Evolutionary conservation across 2,797 vertebrate species (phyloP).

Genomic region (Poeciliopsis presidionis): DNA sequence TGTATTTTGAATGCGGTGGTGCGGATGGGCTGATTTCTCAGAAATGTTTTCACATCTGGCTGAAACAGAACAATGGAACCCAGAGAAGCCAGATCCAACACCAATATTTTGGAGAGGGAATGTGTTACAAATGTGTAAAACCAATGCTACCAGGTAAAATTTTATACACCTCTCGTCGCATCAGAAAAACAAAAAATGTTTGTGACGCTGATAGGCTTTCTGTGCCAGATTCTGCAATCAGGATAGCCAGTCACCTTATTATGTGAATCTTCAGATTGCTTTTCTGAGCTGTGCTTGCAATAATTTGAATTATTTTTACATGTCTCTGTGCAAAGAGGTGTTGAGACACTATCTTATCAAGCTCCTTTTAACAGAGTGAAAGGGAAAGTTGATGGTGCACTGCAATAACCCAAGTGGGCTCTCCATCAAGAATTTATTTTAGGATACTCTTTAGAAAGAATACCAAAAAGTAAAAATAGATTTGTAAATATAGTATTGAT

Average conservation of each 20-base stretch:
- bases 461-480: slow-evolving; percentile 30
- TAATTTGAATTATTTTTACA: slow-evolving; percentile 32
- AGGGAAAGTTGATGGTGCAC: slow-evolving; percentile 47
- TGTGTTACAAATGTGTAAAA: not conserved
- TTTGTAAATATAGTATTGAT: slow-evolving; percentile 34
- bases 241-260: not conserved
- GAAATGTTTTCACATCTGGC: not conserved
- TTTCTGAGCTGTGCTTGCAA: slow-evolving; percentile 20
- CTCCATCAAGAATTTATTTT: slow-evolving; percentile 53
- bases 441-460: slow-evolving; percentile 21
- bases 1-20: not conserved
- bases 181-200: not conserved
- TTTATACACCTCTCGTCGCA: not conserved
- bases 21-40: not conserved
- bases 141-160: not conserved
- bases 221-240: not conserved
- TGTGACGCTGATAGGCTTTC: not conserved
- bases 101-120: not conserved
- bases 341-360: slow-evolving; percentile 40
- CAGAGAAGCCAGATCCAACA: not conserved
- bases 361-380: slow-evolving; percentile 57
- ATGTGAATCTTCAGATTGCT: not conserved
- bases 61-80: not conserved
- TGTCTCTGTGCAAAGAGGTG: slow-evolving; percentile 32
- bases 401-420: slow-evolving; percentile 49